Conservation (phyloP, 2,888 invertebrate species). For the Esperia sulphurella region DNA sequence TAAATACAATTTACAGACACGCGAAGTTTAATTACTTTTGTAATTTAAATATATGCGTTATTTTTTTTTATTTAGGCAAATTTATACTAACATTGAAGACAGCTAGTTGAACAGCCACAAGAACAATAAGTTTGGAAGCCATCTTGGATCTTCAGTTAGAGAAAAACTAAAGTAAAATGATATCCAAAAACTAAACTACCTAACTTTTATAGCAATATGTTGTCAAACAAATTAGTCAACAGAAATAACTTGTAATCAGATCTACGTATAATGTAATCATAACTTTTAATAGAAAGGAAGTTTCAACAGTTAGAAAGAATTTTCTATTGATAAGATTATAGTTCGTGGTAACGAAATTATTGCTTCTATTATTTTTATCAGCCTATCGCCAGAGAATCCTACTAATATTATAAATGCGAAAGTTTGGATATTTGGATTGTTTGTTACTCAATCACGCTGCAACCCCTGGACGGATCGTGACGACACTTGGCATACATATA, state of each 20-base stretch:
- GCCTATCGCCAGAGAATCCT: too few species aligned
- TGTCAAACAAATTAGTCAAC: neutral
- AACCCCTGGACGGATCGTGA: too few species aligned
- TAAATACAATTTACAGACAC: too few species aligned
- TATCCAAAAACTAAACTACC: neutral
- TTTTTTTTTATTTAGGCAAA: neutral
- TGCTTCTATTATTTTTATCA: too few species aligned
- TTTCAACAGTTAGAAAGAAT: neutral
- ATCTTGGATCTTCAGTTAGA: conserved; percentile 10
- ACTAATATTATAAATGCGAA: too few species aligned
- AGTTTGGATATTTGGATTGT: too few species aligned
- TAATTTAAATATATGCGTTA: too few species aligned
- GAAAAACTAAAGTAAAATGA: neutral
- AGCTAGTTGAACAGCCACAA: conserved; percentile 15
- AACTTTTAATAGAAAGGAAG: neutral
- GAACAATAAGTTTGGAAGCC: conserved; percentile 16
- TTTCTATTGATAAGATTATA: neutral
- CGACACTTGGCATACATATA: too few species aligned
- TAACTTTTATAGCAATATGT: neutral
- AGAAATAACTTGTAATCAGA: neutral
- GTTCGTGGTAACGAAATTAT: neutral
- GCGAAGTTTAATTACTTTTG: too few species aligned
- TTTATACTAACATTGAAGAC: conserved; percentile 21
- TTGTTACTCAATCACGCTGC: too few species aligned
- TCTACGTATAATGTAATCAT: neutral